Evolutionary conservation across 2,888 invertebrate genomes (phyloP).

Genomic region (Pelosia muscerda): DNA sequence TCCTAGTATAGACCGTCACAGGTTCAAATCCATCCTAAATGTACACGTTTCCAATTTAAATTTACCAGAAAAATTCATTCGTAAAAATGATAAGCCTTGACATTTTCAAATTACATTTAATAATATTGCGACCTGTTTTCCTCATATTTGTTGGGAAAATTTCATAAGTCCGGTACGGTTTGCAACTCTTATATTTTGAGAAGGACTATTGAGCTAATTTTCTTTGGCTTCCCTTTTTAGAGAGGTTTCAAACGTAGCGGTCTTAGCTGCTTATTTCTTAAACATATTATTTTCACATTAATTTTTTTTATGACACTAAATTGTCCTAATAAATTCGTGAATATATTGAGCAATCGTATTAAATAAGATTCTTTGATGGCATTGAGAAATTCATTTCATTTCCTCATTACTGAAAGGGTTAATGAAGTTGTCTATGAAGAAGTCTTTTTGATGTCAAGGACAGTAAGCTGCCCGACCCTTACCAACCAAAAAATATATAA

Average conservation of each 20-base stretch:
- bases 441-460: too few species aligned
- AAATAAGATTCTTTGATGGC: neutral
- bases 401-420: too few species aligned
- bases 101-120: conserved; percentile 21
- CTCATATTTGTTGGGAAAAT: conserved; percentile 30
- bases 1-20: neutral
- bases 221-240: conserved; percentile 42
- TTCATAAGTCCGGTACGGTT: conserved; percentile 31
- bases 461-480: too few species aligned
- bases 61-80: neutral
- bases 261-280: conserved; percentile 24
- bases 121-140: conserved; percentile 28
- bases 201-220: conserved; percentile 47
- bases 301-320: neutral
- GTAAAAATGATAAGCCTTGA: neutral
- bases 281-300: neutral
- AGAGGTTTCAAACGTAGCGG: conserved; percentile 32
- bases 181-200: conserved; percentile 27
- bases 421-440: too few species aligned
- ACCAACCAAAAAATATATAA: too few species aligned
- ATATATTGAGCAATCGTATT: too few species aligned
- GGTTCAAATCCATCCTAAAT: neutral
- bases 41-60: conserved; percentile 1
- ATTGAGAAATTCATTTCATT: neutral
- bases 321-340: too few species aligned